Evolutionary conservation across 2,888 invertebrate species (phyloP), one percentile per base, ranked within the genome.

Genomic region (Machimus rusticus): DNA sequence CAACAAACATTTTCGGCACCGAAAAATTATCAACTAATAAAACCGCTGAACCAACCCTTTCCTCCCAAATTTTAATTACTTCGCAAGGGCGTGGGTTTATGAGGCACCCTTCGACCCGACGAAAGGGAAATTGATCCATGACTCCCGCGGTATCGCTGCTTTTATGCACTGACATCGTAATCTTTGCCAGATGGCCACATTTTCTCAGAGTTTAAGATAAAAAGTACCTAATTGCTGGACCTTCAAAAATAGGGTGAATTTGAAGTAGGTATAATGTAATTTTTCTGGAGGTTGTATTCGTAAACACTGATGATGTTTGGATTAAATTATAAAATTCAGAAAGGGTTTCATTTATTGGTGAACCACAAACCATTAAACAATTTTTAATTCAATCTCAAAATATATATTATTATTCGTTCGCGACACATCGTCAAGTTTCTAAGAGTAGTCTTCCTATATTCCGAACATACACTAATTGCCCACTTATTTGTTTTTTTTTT

Each of bases 1-100:
- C 19, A 81, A 19, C 51, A 51, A 81, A 28, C 37, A 79, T 39
- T 51, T 81, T 51, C 46, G 81, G 81, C 37, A 81, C 57, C 57
- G 74, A 84, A 84, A 84, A 84, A 84, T 84, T 84, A 84, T 84
- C 84, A 84, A 84, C 84, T 84, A 84, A 84, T 84, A 84, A 84
- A 84, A 74, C 57, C 84, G 74, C 74, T 66, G 74, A 84, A 23
- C 19, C 66, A 84, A 66, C 84, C 84, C 84, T 84, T 84, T 57
- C 37, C 74, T 31, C n/a, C 31, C 19, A 19, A 39, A 55, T 66
- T 66, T 84, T 84, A 84, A 84, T 84, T 84, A 66, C 57, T 84
- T 66, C 37, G 5, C n/a, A 46, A 66, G 74, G 66, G n/a, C 4
- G 16, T 23, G 12, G 55, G 31, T 55, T 55, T 81, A 55, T n/a